Conservation (phyloP, 2,113 vertebrate species). For the Empidonax alnorum region DNA sequence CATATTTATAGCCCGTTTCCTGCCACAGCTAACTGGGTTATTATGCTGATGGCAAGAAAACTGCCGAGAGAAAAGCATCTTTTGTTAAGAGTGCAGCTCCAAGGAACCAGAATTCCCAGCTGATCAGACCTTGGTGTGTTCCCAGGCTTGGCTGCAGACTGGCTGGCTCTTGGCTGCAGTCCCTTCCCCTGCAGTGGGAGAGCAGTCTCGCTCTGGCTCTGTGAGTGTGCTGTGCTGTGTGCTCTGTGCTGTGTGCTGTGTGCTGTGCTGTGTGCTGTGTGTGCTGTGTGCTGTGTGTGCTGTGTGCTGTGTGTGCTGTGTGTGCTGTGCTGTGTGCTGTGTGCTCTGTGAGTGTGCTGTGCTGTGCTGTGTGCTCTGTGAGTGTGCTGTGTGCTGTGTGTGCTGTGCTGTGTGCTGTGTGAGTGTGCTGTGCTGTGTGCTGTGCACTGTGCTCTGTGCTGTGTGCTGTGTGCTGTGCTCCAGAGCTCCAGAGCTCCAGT, state of each 20-base stretch:
- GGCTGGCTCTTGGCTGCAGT: not conserved
- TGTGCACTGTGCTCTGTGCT: not conserved
- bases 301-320: too few species aligned
- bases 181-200: not conserved
- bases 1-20: not conserved
- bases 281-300: too few species aligned
- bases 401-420: too few species aligned
- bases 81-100: not conserved
- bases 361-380: too few species aligned
- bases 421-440: too few species aligned
- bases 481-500: not conserved
- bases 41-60: not conserved
- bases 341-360: too few species aligned
- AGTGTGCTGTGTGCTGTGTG: too few species aligned
- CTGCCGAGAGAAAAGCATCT: slow-evolving; percentile 4
- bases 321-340: too few species aligned
- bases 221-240: not conserved
- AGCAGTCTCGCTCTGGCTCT: not conserved
- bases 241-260: not conserved
- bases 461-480: too few species aligned
- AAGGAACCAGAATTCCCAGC: not conserved
- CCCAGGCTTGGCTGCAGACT: not conserved
- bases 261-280: too few species aligned
- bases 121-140: not conserved
- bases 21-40: not conserved